Conservation (phyloP, 2,113 vertebrate genomes). For the Corydoras maculifer region DNA sequence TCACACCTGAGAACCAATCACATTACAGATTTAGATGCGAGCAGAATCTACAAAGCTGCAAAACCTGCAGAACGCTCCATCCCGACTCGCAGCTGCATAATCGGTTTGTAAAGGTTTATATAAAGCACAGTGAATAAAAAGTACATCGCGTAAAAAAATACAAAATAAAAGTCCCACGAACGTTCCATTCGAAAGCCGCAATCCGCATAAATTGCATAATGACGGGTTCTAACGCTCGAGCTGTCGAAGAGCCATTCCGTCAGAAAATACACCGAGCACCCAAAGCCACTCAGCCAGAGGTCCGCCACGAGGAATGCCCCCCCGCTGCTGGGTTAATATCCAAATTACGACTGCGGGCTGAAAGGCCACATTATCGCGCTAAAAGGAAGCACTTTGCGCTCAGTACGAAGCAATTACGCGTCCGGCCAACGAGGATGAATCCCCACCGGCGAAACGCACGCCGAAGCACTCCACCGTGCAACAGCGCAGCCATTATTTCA, state of each 20-base stretch:
- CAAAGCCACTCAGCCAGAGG: slow-evolving; percentile 43
- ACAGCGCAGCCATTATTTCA: background rate
- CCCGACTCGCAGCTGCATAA: too few species aligned
- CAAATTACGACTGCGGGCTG: slow-evolving; percentile 37
- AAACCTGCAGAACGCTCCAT: too few species aligned
- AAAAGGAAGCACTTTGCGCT: slow-evolving; percentile 10
- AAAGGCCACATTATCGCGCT: slow-evolving; percentile 18
- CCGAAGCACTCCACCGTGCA: background rate
- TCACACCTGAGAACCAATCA: too few species aligned
- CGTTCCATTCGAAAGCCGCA: slow-evolving; percentile 13
- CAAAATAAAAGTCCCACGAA: background rate
- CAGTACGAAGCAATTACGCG: slow-evolving; percentile 26
- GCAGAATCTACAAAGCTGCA: too few species aligned
- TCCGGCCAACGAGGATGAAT: slow-evolving; percentile 17
- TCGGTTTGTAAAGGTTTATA: too few species aligned
- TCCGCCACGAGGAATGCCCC: slow-evolving; percentile 22
- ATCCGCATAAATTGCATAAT: slow-evolving; percentile 23
- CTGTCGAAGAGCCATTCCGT: slow-evolving; percentile 23
- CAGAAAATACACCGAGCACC: slow-evolving; percentile 29
- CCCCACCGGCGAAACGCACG: slow-evolving; percentile 6
- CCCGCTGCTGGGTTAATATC: slow-evolving; percentile 43
- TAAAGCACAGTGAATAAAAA: too few species aligned
- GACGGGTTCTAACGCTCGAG: slow-evolving; percentile 19
- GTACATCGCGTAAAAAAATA: background rate
- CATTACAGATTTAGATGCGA: too few species aligned